Base-by-base conservation (phyloP, 2,113 vertebrate genomes). In the Ariopsis seemanni region DNA sequence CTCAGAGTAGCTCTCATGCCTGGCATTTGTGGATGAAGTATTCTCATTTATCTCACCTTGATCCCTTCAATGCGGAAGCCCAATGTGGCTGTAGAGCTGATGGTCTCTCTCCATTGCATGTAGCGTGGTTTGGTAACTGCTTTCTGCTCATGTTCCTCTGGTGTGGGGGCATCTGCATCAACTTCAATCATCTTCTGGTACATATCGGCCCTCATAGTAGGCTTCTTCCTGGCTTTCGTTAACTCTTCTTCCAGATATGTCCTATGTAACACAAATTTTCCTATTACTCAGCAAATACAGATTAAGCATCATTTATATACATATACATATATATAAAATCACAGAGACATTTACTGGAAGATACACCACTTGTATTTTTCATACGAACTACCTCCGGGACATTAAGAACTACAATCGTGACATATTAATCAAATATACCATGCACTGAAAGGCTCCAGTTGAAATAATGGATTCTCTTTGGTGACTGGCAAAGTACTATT, bases 21-120 rank as follows among this genome's bases (percentile, higher is more conserved):
- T 69, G 65, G 7, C 30, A 34, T 42, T 80, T 57, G 30, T 57
- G 7, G 53, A 57, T 80, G 18, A 69, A 42, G n/a, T 4, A 48
- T 10, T 62, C 22, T 22, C 11, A 22, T 25, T 18, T 12, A 9
- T 86, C 90, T 90, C 90, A 99, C 98, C 97, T 99, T 99, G 93
- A 99, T 98, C 87, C 98, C 98, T 90, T 99, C 98, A 0, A 99
- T 99, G 88, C 98, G 95, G 91, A 99, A 99, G 78, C 98, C 98
- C 11, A 99, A 94, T 0, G 97, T 99, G 89, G 98, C 96, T 0
- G 98, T 99, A 0, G 98, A 99, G 92, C 98, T 99, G 91, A 99
- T 98, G 83, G 98, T 99, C 93, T 99, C 98, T 4, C 98, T 95
- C 98, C 98, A 99, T 93, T 99, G 97, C 98, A 99, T 99, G 94